These are phyloP conservation scores for Mellivora capensis DNA, from an alignment of 2,113 vertebrate species.

Conservation along the genomic window DNA sequence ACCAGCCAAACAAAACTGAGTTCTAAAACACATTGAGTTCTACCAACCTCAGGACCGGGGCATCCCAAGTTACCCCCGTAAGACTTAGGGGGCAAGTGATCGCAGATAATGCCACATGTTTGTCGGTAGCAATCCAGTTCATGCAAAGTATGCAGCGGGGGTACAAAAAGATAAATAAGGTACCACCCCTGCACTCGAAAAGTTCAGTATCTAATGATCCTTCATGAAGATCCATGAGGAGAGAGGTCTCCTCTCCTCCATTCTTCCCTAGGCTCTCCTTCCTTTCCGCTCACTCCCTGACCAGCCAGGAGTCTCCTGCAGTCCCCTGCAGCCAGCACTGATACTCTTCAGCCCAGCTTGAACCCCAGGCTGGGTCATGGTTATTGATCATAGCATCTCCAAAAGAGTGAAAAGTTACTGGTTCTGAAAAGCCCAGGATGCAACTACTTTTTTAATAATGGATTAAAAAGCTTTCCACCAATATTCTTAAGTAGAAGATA, in stretches of 20 bases:
- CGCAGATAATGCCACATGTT: background rate
- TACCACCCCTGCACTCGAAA: background rate
- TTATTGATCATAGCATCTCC: background rate
- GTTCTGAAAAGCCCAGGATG: background rate
- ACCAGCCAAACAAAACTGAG: background rate
- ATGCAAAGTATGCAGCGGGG: background rate
- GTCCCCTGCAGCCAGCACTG: background rate
- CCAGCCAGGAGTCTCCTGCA: background rate
- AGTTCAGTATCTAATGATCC: background rate
- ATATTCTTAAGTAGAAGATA: slow-evolving; percentile 55
- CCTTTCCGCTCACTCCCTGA: background rate
- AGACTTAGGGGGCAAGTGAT: background rate
- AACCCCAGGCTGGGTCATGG: background rate
- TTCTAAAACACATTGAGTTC: background rate
- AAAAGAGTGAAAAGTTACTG: slow-evolving; percentile 39
- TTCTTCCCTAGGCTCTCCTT: background rate
- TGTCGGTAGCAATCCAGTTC: background rate
- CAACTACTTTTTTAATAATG: slow-evolving; percentile 53
- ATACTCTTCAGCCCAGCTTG: background rate
- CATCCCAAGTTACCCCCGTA: background rate
- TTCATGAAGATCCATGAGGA: background rate
- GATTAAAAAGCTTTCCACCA: slow-evolving; percentile 60
- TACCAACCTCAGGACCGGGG: background rate
- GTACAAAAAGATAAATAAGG: background rate
- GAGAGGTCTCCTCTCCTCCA: background rate